A percentile compares a stretch with the other conserved stretches of the same genome.
Conservation (phyloP, 1,140 invertebrate genomes). For the Aphaenogaster rudis region DNA sequence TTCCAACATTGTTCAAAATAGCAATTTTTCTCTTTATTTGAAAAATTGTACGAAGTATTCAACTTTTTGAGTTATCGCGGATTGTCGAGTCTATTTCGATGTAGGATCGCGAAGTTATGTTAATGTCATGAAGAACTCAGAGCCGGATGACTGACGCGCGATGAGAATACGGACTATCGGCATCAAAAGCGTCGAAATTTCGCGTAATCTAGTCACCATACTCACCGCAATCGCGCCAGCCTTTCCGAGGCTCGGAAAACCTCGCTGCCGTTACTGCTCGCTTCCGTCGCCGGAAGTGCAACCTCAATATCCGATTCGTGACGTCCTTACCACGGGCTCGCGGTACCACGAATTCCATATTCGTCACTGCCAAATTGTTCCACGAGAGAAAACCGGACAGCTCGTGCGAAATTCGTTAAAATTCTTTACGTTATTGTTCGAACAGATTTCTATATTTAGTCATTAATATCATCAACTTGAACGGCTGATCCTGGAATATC, state of each 20-base stretch:
- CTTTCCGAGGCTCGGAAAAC: slow-evolving; percentile 42
- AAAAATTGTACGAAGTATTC: background rate
- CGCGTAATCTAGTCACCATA: slow-evolving; percentile 1
- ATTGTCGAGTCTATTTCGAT: background rate
- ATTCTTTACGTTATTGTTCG: background rate
- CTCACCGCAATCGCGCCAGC: slow-evolving; percentile 25
- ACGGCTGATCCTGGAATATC: background rate
- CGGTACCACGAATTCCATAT: background rate
- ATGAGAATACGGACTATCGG: background rate
- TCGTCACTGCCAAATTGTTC: background rate
- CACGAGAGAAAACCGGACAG: background rate
- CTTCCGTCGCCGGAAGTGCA: slow-evolving; percentile 43
- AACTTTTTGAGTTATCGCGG: background rate
- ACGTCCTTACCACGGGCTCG: background rate
- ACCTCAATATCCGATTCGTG: slow-evolving; percentile 56
- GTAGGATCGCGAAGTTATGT: background rate
- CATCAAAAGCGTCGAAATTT: slow-evolving; percentile 38
- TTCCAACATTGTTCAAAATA: background rate
- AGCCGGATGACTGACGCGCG: slow-evolving; percentile 11
- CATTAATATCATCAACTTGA: background rate
- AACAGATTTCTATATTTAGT: background rate
- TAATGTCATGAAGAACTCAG: background rate
- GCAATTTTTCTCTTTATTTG: background rate
- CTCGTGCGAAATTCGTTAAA: background rate
- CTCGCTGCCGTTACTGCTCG: background rate